Base-by-base conservation (phyloP, 2,113 vertebrate species). In the Vulpes ferrilata region DNA sequence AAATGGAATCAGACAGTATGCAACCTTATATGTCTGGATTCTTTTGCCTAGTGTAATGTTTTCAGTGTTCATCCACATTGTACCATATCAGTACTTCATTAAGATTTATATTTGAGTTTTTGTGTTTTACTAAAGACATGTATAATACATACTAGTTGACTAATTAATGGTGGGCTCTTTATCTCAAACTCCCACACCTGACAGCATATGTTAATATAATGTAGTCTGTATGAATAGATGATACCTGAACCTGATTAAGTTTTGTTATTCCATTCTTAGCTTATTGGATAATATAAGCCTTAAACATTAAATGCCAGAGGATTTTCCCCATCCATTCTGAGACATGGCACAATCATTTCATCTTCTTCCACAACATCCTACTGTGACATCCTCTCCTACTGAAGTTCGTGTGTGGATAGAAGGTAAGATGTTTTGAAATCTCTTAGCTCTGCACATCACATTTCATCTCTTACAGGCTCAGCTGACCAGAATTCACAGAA, bases 401-500 rank as follows among this genome's bases (percentile, higher is more conserved):
- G 83, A 97, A 95, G 88, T 95, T 95, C 60, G 35, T 82, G 6
- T 35, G 22, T 95, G 79, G 95, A 51, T 92, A 89, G 93, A 97
- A 97, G 96, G 96, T 97, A 97, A 94, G 65, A 57, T 94, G 32
- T 89, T 94, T 55, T 91, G 17, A 95, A 91, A 89, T 8, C 55
- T 88, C 20, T 80, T 84, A 86, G 59, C 35, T 90, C 48, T 96
- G 35, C 17, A 48, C 48, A 38, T 80, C 19, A 97, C 23, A 81
- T 9, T 81, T 88, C 15, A 81, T 91, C 38, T 95, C 86, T 96
- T 43, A 92, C 3, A 65, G 69, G 32, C 51, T 73, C 30, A 74
- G 22, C n/a, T 85, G 4, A 43, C 13, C 23, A 92, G 3, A 71
- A 25, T 92, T 93, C 13, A 30, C n/a, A 76, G 20, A 59, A 32